Base-by-base conservation (phyloP, 2,113 vertebrate genomes). In the Periophthalmodon schlosseri region DNA sequence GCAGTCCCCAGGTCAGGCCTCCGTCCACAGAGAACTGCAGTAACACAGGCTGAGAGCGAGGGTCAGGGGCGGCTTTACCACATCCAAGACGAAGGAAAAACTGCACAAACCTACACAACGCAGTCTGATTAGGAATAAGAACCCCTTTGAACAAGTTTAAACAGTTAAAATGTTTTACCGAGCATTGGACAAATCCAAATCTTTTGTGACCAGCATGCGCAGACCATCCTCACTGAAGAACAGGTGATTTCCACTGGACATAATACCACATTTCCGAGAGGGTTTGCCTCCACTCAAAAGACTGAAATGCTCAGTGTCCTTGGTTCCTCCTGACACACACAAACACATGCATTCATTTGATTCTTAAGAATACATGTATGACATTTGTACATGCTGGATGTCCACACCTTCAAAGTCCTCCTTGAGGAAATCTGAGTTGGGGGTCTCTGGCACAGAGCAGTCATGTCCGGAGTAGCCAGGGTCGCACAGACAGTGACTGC, bases 41-140 rank as follows among this genome's bases (percentile, higher is more conserved):
- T 69, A 99, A 91, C 73, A 99, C 96, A 0, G 98, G 96, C 77
- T 98, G 96, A 68, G 97, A 98, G 73, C 97, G 95, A 65, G 96
- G 97, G 84, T 99, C 97, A 0, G 98, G 98, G 20, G 97, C 90
- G 0, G 95, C 95, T 87, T 99, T 99, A 0, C 97, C 97, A 73
- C 98, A 99, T 67, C 98, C 98, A 70, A 99, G 93, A 68, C 98
- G 94, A 82, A 99, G 93, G 94, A 99, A 99, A 93, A 99, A 99
- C 93, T 99, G 98, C 72, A 99, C 95, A 89, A 99, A 99, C 86
- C 98, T 99, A 69, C 34, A 68, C 11, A 24, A 34, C 2, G 15
- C 18, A 68, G 15, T 4, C 36, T 12, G 10, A 47, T 5, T 46
- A 21, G 10, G 2, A 73, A 2, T 47, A 34, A 66, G 24, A n/a